Evolutionary conservation across 1,140 invertebrate species (phyloP).

Genomic region (Nixonia krombeini): DNA sequence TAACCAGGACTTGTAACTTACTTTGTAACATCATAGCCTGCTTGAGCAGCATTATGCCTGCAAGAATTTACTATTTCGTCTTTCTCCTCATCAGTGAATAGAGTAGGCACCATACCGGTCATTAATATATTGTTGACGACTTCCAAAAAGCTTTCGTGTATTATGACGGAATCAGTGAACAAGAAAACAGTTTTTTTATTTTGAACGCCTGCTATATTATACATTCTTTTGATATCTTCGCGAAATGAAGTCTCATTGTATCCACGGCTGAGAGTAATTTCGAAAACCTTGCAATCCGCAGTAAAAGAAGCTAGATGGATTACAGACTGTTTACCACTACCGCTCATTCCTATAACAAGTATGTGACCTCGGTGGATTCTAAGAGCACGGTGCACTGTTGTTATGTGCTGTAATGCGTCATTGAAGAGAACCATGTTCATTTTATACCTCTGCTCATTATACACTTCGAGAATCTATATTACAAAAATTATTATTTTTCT

Average conservation of each 20-base stretch:
- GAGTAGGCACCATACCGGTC: conserved; percentile 85
- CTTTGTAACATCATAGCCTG: conserved; percentile 81
- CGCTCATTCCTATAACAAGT: conserved; percentile 88
- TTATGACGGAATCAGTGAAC: conserved; percentile 85
- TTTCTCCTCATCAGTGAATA: conserved; percentile 90
- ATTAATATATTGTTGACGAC: conserved; percentile 92
- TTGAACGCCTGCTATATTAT: conserved; percentile 80
- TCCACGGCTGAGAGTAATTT: conserved; percentile 85
- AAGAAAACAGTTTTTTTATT: conserved; percentile 86
- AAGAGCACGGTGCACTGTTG: conserved; percentile 85
- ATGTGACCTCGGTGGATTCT: conserved; percentile 88
- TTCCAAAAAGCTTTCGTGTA: conserved; percentile 87
- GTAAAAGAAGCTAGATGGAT: conserved; percentile 82
- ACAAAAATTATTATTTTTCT: conserved; percentile 1
- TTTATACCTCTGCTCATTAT: conserved; percentile 78
- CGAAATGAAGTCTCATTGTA: conserved; percentile 87
- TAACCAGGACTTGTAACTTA: conserved; percentile 66
- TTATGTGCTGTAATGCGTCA: conserved; percentile 90
- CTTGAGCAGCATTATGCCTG: conserved; percentile 77
- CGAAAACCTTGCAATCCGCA: conserved; percentile 84
- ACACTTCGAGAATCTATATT: conserved; percentile 86
- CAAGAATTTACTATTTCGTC: conserved; percentile 80
- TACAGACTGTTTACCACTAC: conserved; percentile 86
- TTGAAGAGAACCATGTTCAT: conserved; percentile 90
- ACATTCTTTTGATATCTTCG: conserved; percentile 88